Percentiles rank a stretch among this genome's conserved stretches.
Conservation (phyloP, 2,888 invertebrate species). For the Mystacides longicornis region DNA sequence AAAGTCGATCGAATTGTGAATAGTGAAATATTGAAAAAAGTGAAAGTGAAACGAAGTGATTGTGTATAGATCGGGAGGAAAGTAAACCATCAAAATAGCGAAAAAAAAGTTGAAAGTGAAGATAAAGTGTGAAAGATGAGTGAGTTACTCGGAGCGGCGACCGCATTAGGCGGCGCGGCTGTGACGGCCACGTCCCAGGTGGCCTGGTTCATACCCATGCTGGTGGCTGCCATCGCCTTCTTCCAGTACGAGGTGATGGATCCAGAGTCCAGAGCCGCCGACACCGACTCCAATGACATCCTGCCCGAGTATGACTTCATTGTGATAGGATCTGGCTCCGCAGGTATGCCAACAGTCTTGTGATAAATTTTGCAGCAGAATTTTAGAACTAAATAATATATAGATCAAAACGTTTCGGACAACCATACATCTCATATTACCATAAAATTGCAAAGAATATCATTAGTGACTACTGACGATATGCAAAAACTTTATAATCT, state of each 20-base stretch:
- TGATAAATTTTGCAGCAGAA: no score
- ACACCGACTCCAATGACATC: slow-evolving; percentile 58
- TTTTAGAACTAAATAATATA: no score
- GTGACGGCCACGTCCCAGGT: slow-evolving; percentile 60
- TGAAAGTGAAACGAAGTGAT: not conserved
- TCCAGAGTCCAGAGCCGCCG: slow-evolving; percentile 72
- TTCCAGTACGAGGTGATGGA: slow-evolving; percentile 80
- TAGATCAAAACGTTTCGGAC: no score
- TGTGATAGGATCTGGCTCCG: slow-evolving; percentile 79
- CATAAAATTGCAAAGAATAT: no score
- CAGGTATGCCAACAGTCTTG: slow-evolving; percentile 46
- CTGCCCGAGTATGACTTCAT: slow-evolving; percentile 75
- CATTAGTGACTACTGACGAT: no score
- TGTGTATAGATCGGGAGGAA: not conserved
- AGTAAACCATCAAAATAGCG: not conserved
- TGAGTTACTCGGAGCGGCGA: slow-evolving; percentile 56
- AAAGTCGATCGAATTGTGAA: no score
- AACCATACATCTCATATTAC: no score
- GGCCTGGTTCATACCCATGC: slow-evolving; percentile 75
- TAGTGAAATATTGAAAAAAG: not conserved
- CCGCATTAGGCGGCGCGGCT: slow-evolving; percentile 61
- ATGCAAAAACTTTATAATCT: no score
- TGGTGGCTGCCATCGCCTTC: slow-evolving; percentile 79
- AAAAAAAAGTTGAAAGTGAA: not conserved
- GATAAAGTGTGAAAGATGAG: slow-evolving; percentile 45